Conservation (phyloP, 2,888 invertebrate species). For the Diarsia mendica region DNA sequence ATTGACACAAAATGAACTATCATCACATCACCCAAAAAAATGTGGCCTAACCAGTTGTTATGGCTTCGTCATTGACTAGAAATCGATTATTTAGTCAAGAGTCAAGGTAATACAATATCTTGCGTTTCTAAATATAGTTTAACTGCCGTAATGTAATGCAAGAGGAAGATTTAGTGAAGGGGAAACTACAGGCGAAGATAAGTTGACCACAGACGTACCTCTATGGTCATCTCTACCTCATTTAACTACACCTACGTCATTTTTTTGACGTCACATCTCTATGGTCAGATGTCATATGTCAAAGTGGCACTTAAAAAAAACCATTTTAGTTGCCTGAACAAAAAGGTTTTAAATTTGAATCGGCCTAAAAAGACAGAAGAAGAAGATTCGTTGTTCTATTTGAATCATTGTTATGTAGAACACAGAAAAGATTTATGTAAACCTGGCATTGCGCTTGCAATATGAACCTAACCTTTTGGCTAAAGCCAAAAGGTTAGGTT, state of each 20-base stretch:
- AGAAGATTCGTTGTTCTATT: not conserved
- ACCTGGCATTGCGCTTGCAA: not conserved
- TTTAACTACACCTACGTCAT: not conserved
- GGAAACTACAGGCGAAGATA: constrained; percentile 45
- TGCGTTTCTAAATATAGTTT: constrained; percentile 38
- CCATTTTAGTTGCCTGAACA: not conserved
- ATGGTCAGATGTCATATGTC: not conserved
- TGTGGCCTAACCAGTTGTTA: constrained; percentile 13
- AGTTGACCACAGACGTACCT: not conserved
- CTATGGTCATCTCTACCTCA: not conserved
- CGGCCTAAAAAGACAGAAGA: too few relatives aligned
- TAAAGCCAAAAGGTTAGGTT: not conserved
- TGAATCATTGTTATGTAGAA: not conserved
- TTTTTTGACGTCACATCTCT: not conserved
- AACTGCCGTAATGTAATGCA: constrained; percentile 24
- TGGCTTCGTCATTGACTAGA: constrained; percentile 10
- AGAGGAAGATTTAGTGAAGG: constrained; percentile 55
- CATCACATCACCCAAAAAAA: constrained; percentile 9
- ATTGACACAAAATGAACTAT: constrained; percentile 4
- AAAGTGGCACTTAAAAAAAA: not conserved
- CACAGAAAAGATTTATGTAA: not conserved
- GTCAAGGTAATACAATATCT: constrained; percentile 14
- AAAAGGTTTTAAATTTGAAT: not conserved
- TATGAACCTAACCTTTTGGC: too few relatives aligned
- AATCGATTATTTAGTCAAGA: constrained; percentile 40